phyloP scores from a whole-genome alignment of 2,797 vertebrate species.

The Pipistrellus pygmaeus region DNA sequence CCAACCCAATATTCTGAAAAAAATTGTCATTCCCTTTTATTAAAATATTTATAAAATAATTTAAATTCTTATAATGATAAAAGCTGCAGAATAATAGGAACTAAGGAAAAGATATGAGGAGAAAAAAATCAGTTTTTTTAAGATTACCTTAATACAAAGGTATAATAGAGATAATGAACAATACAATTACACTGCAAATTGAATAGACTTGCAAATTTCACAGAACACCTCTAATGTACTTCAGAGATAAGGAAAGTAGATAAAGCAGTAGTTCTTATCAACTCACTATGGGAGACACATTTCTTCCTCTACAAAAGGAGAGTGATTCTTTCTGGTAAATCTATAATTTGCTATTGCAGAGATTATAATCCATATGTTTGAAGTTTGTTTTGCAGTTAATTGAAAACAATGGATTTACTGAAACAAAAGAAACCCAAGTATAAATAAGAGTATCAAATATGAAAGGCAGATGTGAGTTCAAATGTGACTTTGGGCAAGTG shows the following conservation, averaged over 20 bases:
- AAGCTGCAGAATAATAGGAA: conserved; percentile 32
- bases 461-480: conserved; percentile 3
- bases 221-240: neutral
- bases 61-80: conserved; percentile 35
- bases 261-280: neutral
- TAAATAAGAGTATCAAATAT: conserved; percentile 28
- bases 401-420: conserved; percentile 45
- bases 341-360: neutral
- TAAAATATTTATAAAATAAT: conserved; percentile 36
- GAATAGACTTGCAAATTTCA: conserved; percentile 36
- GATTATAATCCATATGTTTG: conserved; percentile 28
- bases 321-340: conserved; percentile 9
- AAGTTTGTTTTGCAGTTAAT: conserved; percentile 7
- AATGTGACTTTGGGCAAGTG: neutral
- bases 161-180: neutral
- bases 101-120: neutral
- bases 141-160: neutral
- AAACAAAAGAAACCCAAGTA: neutral
- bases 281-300: neutral
- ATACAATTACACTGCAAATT: neutral
- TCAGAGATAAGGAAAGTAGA: neutral
- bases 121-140: neutral
- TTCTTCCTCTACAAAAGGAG: neutral
- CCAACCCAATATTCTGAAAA: neutral
- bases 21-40: neutral